Evolutionary conservation across 2,113 vertebrate genomes (phyloP).

Genomic region (Cyanoramphus novaezelandiae): DNA sequence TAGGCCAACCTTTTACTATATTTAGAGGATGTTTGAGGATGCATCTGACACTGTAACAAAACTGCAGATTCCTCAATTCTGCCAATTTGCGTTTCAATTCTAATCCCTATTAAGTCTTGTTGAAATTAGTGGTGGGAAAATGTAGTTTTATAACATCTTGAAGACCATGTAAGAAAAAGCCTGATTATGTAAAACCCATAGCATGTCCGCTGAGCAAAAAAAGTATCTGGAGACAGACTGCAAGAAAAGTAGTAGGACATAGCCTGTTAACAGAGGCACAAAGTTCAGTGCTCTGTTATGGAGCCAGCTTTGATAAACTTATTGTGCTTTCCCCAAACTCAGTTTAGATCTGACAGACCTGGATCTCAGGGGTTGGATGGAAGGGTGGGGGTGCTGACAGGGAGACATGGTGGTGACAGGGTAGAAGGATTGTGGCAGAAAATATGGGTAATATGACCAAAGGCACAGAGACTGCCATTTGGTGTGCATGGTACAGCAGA

Average conservation of each 20-base stretch:
- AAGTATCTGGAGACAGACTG: neutral
- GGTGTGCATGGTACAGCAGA: neutral
- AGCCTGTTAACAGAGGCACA: neutral
- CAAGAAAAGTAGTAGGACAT: neutral
- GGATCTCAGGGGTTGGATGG: neutral
- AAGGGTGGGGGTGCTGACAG: neutral
- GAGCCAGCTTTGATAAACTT: neutral
- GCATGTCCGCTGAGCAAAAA: neutral
- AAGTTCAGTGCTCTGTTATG: neutral
- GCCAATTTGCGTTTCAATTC: neutral
- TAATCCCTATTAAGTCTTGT: neutral
- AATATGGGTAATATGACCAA: neutral
- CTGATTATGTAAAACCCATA: neutral
- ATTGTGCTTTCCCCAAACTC: neutral
- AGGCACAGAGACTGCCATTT: neutral
- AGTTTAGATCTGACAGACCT: neutral
- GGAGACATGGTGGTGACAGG: neutral
- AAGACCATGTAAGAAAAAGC: neutral
- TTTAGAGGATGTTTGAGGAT: neutral
- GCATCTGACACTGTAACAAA: neutral
- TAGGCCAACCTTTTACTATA: slow-evolving; percentile 10
- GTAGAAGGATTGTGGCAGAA: neutral
- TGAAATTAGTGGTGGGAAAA: neutral
- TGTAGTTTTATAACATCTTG: neutral
- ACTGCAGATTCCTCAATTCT: neutral